phyloP scores from a whole-genome alignment of 2,888 invertebrate species.

The Apodemia hepburni region DNA sequence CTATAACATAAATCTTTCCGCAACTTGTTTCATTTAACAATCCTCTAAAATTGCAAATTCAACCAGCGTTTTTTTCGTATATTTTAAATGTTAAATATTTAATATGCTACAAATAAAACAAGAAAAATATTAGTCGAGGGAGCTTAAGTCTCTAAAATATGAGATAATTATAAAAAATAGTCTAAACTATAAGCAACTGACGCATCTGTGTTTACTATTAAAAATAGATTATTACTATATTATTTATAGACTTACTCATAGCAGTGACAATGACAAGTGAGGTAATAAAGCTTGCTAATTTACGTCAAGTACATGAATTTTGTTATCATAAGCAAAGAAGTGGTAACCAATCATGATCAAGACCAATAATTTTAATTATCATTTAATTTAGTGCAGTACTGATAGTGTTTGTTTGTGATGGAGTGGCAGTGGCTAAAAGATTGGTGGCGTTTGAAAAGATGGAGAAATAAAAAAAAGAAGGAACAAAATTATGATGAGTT shows the following conservation, averaged over 20 bases:
- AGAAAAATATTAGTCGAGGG: neutral
- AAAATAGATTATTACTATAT: conserved; percentile 9
- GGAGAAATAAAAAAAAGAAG: conserved; percentile 80
- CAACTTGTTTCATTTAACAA: neutral
- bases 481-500: conserved; percentile 81
- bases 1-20: neutral
- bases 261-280: conserved; percentile 62
- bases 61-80: neutral
- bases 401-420: conserved; percentile 69
- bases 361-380: conserved; percentile 49
- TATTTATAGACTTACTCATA: conserved; percentile 14
- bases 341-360: conserved; percentile 58
- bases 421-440: conserved; percentile 91
- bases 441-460: conserved; percentile 89
- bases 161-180: neutral
- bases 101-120: neutral
- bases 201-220: conserved; percentile 10
- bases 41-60: neutral
- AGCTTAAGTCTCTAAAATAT: neutral
- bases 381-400: conserved; percentile 46
- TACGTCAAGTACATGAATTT: conserved; percentile 66
- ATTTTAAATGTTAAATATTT: neutral
- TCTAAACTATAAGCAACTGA: neutral
- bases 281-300: conserved; percentile 60
- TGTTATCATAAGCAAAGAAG: conserved; percentile 55